Evolutionary conservation across 2,888 invertebrate species (phyloP).

Genomic region (Hybos culiciformis): DNA sequence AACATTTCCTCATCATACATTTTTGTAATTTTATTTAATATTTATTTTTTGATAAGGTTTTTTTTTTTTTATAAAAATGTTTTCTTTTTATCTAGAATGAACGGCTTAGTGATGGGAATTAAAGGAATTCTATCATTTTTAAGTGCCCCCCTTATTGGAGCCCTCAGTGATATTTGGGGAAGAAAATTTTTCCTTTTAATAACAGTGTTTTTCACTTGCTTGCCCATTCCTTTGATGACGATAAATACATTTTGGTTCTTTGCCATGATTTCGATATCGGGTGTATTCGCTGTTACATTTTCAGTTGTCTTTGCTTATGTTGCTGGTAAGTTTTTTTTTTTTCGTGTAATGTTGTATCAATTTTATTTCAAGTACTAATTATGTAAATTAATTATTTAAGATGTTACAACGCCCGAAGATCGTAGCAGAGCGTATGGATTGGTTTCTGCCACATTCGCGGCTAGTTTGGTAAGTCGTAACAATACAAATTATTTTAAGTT

Average conservation of each 20-base stretch:
- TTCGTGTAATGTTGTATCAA: no score
- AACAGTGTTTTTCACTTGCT: slow-evolving; percentile 97
- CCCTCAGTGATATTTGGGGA: slow-evolving; percentile 96
- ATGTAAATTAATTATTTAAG: no score
- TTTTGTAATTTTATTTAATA: no score
- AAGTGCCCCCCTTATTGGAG: slow-evolving; percentile 93
- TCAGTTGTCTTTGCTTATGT: slow-evolving; percentile 99
- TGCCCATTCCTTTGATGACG: slow-evolving; percentile 96
- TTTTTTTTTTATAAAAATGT: no score
- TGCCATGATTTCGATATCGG: slow-evolving; percentile 97
- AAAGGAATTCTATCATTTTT: slow-evolving; percentile 96
- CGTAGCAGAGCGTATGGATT: slow-evolving; percentile 90
- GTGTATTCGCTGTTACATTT: slow-evolving; percentile 97
- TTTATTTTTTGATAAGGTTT: no score
- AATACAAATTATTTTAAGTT: not conserved
- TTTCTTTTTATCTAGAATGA: no score
- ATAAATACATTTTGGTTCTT: slow-evolving; percentile 99
- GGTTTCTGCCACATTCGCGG: slow-evolving; percentile 98
- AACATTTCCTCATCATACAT: slow-evolving; percentile 97
- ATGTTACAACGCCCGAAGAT: slow-evolving; percentile 94
- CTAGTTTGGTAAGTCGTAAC: slow-evolving; percentile 69
- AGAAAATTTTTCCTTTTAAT: slow-evolving; percentile 94
- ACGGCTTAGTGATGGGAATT: slow-evolving; percentile 97
- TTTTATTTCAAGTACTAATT: no score
- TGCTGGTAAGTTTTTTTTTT: no score